Conservation (phyloP, 2,113 vertebrate species). For the Phalacrocorax aristotelis region DNA sequence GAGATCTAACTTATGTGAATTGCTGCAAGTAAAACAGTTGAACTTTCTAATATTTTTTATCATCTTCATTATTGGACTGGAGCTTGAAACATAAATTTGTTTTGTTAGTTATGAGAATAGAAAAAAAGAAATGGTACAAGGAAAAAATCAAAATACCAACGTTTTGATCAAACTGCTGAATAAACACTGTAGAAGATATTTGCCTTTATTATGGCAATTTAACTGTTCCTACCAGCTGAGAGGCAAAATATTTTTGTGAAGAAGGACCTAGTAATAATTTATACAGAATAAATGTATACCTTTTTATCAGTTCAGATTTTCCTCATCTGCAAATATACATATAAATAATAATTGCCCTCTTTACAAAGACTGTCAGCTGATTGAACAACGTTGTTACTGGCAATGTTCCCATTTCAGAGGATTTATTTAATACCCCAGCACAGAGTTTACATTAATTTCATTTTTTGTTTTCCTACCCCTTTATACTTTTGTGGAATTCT, state of each 20-base stretch:
- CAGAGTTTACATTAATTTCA: constrained; percentile 60
- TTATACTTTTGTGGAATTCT: constrained; percentile 65
- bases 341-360: constrained; percentile 19
- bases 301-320: constrained; percentile 49
- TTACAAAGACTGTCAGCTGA: constrained; percentile 41
- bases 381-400: constrained; percentile 30
- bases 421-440: constrained; percentile 65
- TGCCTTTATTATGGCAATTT: constrained; percentile 4
- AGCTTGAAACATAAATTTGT: not conserved
- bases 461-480: constrained; percentile 66
- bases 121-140: not conserved
- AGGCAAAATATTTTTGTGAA: constrained; percentile 14
- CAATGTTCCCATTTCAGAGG: constrained; percentile 43
- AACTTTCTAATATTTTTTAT: not conserved
- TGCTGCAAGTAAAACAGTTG: not conserved
- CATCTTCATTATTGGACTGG: not conserved
- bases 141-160: not conserved
- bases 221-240: not conserved
- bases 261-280: not conserved
- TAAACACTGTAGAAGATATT: not conserved
- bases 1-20: not conserved
- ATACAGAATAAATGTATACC: not conserved
- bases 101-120: not conserved
- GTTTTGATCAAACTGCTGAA: not conserved
- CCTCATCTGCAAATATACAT: constrained; percentile 15